Base-by-base conservation (phyloP, 2,888 invertebrate genomes). In the Didymodactylos carnosus region DNA sequence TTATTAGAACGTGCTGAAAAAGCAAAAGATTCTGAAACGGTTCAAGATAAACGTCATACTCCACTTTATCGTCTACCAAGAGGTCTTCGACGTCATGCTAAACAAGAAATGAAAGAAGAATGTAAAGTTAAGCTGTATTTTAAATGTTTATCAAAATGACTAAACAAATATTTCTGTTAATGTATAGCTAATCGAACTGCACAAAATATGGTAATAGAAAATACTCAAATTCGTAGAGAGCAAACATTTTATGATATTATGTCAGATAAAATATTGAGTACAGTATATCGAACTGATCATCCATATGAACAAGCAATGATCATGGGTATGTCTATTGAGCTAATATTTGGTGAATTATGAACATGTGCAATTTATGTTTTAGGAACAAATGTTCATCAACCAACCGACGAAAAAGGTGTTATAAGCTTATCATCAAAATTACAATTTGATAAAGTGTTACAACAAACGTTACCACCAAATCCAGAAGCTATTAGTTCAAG, bases 51-150 rank as follows among this genome's bases (percentile, higher is more conserved):
- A 35, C 16, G 53, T 29, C 8, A 51, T n/a, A 71, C 39, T 10
- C 53, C 74, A 43, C 27, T 71, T 23, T 71, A 74, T 53, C 25
- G 71, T 16, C 35, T 71, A 27, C 71, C 74, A 19, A 62, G 62
- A 13, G 53, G 71, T n/a, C 39, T 62, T 11, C 49, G 41, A 53
- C 51, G 49, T 19, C 53, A 35, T 8, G 19, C 29, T 7, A 35
- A 35, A 16, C 27, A 53, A 29, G 35, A 29, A n/a, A 62, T 10
- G n/a, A 62, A 62, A 62, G 35, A 35, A 2, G 35, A 35, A 35
- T 1, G 62, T 62, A 62, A 35, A n/a, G 10, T n/a, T 11, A n/a
- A n/a, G n/a, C n/a, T n/a, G n/a, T n/a, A 29, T n/a, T n/a, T n/a
- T 19, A 19, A 35, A 35, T 10, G n/a, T 35, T 35, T n/a, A 11